Base-by-base conservation (phyloP, 2,113 vertebrate genomes). In the Megaptera novaeangliae region DNA sequence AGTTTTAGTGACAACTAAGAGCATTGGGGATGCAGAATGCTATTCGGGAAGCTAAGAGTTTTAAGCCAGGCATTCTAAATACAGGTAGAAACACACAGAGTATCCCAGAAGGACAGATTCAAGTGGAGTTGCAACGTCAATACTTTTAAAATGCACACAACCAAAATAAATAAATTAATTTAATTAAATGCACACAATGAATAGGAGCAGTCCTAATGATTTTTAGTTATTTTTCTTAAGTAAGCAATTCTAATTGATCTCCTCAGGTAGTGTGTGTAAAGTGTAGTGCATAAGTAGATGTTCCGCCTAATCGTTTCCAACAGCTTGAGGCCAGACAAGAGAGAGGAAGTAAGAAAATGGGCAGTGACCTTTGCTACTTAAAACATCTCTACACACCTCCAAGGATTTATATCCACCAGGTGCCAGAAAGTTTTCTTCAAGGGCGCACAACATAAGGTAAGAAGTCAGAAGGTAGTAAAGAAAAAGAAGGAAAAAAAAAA, bases 1-100 rank as follows among this genome's bases (percentile, higher is more conserved):
- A 25, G 34, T 71, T 95, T 95, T 88, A 95, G 91, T 91, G 94
- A 97, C 96, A 95, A 87, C 86, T 57, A 75, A 94, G 85, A 94
- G 92, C 94, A 69, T 82, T 91, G 1, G 2, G 63, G 77, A 77
- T 78, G 61, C 96, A 87, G 91, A 94, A 86, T 93, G 69, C 78
- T 66, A 85, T 52, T 52, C 1, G 49, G 49, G 49, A 91, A 93
- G 52, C 41, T 36, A 31, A 49, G 46, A n/a, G 20, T 82, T 93
- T 83, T 29, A 91, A 94, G 44, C 83, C 82, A 75, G 83, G 20
- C 74, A 36, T 71, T 63, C 86, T 83, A 25, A 77, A 64, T 34
- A 80, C 86, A 84, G 78, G 69, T 21, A 64, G 63, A 77, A 94
- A 82, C 59, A 85, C n/a, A 83, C 59, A 12, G 36, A 78, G 86